Evolutionary conservation across 2,113 vertebrate species (phyloP).

Genomic region (Callionymus lyra): DNA sequence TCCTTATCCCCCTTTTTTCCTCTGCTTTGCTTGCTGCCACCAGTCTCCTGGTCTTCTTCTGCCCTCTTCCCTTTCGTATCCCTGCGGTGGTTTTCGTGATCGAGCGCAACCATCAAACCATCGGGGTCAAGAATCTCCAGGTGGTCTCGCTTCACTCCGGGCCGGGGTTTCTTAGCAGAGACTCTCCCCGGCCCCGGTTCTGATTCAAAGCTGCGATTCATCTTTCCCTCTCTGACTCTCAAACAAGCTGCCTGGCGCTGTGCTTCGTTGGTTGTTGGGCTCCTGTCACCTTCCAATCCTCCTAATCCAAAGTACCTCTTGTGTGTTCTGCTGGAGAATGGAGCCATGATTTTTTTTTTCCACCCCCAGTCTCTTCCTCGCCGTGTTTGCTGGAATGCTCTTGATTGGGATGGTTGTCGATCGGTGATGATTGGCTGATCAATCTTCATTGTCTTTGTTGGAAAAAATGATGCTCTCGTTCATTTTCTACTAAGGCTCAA

Average conservation of each 20-base stretch:
- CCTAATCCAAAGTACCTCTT: slow-evolving; percentile 3
- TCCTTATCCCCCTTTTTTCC: no score
- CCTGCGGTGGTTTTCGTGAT: slow-evolving; percentile 12
- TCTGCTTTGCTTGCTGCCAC: slow-evolving; percentile 30
- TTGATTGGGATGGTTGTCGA: no score
- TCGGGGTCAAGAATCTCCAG: background rate
- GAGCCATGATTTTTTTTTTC: background rate
- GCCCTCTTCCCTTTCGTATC: slow-evolving; percentile 16
- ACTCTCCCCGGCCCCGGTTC: background rate
- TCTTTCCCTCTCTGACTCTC: slow-evolving; percentile 19
- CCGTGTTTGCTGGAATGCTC: background rate
- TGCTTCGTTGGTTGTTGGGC: slow-evolving; percentile 34
- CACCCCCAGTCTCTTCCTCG: background rate
- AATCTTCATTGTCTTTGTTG: no score
- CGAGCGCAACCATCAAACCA: slow-evolving; percentile 7
- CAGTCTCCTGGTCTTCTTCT: slow-evolving; percentile 42
- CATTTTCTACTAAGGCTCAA: no score
- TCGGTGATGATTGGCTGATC: no score
- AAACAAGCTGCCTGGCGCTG: slow-evolving; percentile 14
- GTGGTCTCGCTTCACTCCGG: no score
- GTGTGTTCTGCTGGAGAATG: background rate
- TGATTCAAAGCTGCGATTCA: slow-evolving; percentile 25
- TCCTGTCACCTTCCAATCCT: no score
- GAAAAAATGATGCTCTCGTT: no score
- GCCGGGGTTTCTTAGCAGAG: no score